These are phyloP conservation scores for Hormaphis cornu DNA, from an alignment of 1,140 invertebrate species.

Conservation along the genomic window DNA sequence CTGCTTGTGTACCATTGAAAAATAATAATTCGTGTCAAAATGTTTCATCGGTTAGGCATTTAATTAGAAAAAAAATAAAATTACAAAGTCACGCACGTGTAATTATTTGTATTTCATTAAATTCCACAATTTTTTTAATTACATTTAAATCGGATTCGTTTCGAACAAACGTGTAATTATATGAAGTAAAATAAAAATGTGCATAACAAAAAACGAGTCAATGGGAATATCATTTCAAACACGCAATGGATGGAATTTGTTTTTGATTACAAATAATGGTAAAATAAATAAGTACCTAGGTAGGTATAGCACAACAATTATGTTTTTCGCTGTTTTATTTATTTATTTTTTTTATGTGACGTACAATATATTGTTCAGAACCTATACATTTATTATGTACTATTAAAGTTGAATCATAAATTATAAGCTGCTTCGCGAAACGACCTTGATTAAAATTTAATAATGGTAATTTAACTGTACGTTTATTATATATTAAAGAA, in stretches of 20 bases:
- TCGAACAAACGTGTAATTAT: not conserved
- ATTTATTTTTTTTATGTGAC: not conserved
- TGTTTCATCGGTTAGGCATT: not conserved
- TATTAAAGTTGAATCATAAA: constrained; percentile 15
- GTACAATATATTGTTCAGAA: constrained; percentile 7
- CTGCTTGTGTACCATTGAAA: no score
- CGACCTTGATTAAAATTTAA: constrained; percentile 25
- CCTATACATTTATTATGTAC: not conserved
- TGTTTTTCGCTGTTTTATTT: not conserved
- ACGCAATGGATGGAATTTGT: constrained; percentile 11
- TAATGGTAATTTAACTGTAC: constrained; percentile 21
- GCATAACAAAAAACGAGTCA: not conserved
- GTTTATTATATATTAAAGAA: constrained; percentile 20
- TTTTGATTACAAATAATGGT: constrained; percentile 11
- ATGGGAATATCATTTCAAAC: not conserved
- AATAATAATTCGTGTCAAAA: not conserved
- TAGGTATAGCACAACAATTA: constrained; percentile 17
- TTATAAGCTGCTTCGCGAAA: constrained; percentile 16
- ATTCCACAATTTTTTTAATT: constrained; percentile 1
- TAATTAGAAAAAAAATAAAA: not conserved
- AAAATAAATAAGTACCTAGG: constrained; percentile 26
- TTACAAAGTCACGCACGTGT: not conserved
- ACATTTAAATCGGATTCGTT: not conserved
- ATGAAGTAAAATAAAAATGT: not conserved
- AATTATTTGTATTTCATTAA: not conserved